A percentile compares a stretch with the other conserved stretches of the same genome.
Conservation (phyloP, 2,888 invertebrate species). For the Loripinus fragilis region DNA sequence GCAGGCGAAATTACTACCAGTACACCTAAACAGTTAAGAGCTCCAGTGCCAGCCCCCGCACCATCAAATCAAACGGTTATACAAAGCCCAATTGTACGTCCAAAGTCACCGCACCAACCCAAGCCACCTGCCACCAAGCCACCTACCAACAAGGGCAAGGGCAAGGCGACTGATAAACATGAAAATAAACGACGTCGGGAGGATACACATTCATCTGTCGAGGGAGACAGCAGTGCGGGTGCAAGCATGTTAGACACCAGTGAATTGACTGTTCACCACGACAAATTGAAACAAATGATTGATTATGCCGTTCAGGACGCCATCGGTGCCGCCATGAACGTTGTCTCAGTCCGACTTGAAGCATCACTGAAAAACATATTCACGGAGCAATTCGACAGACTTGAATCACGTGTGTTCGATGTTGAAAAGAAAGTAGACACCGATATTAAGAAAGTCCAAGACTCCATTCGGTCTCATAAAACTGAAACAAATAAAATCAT, state of each 20-base stretch:
- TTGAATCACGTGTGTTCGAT: too few species aligned
- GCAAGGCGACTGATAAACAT: not conserved
- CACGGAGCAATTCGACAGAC: slow-evolving; percentile 3
- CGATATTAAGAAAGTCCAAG: not conserved
- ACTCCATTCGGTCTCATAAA: not conserved
- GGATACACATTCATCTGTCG: not conserved
- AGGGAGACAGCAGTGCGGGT: not conserved
- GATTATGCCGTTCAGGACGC: not conserved
- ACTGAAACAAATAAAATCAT: too few species aligned
- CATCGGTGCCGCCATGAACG: slow-evolving; percentile 5
- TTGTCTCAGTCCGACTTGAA: not conserved
- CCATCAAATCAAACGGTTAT: too few species aligned
- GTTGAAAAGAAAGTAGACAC: not conserved
- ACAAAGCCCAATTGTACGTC: too few species aligned
- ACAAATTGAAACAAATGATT: not conserved
- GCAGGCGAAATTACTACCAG: too few species aligned
- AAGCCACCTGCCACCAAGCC: too few species aligned
- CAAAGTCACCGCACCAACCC: too few species aligned
- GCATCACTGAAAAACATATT: not conserved
- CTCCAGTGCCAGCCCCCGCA: too few species aligned
- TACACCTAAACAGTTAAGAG: too few species aligned
- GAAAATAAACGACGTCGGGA: slow-evolving; percentile 2
- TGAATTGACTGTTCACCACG: not conserved
- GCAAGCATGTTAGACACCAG: not conserved
- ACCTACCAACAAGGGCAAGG: not conserved